Evolutionary conservation across 1,140 invertebrate species (phyloP).

Genomic region (Drosophila simulans): DNA sequence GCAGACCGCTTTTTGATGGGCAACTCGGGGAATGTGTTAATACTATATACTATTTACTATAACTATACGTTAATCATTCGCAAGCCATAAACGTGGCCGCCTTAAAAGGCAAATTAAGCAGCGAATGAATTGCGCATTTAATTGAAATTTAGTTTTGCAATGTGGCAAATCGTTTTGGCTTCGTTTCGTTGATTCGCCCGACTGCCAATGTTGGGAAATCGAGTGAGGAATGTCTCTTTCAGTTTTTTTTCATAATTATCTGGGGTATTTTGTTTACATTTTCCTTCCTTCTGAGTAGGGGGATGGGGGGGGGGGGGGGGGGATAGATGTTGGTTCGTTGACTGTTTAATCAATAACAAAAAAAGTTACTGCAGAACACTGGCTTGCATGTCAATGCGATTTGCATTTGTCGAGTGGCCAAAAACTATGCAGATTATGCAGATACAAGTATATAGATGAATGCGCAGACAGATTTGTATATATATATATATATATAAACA

Average conservation of each 20-base stretch:
- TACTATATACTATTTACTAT: neutral
- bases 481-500: neutral
- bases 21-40: neutral
- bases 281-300: neutral
- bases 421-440: conserved; percentile 33
- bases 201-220: conserved; percentile 17
- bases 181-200: conserved; percentile 5
- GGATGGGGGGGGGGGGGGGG: neutral
- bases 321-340: conserved; percentile 33
- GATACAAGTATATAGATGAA: neutral
- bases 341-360: conserved; percentile 75
- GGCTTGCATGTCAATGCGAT: conserved; percentile 74
- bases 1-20: neutral
- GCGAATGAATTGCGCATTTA: conserved; percentile 36
- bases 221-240: conserved; percentile 29
- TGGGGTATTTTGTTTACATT: conserved; percentile 36
- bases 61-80: neutral
- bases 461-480: neutral
- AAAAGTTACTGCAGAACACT: conserved; percentile 35
- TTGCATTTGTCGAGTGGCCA: conserved; percentile 29
- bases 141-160: conserved; percentile 43
- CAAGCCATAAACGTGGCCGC: conserved; percentile 22
- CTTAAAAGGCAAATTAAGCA: conserved; percentile 74
- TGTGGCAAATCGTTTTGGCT: conserved; percentile 41
- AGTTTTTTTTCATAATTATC: conserved; percentile 44